Conservation (phyloP, 2,113 vertebrate genomes). For the Panthera uncia region DNA sequence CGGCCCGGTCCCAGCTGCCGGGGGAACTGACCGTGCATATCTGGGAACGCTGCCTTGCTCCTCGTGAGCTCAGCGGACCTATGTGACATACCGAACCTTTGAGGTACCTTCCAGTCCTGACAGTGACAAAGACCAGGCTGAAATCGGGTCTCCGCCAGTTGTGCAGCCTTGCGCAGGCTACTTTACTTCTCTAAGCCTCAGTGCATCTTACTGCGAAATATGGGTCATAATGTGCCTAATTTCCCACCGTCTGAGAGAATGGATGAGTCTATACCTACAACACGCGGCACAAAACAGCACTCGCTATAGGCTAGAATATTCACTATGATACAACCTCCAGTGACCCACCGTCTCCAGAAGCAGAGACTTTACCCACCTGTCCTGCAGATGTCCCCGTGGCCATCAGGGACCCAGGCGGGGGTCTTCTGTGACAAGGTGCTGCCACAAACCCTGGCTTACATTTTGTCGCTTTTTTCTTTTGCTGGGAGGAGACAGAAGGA, state of each 20-base stretch:
- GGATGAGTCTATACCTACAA: background rate
- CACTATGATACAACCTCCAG: too few species aligned
- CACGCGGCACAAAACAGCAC: slow-evolving; percentile 4
- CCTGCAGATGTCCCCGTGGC: background rate
- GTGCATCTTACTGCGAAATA: background rate
- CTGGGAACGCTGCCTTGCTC: background rate
- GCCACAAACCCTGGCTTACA: background rate
- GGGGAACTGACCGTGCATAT: too few species aligned
- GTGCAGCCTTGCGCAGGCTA: background rate
- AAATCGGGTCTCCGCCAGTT: background rate
- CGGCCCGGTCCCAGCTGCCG: background rate
- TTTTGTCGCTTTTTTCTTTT: background rate
- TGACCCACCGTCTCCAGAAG: background rate
- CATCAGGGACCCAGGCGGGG: too few species aligned
- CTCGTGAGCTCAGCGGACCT: background rate
- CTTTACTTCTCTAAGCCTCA: background rate
- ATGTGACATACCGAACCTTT: too few species aligned
- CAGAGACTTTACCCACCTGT: background rate
- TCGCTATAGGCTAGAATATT: background rate
- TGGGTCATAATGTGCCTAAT: background rate
- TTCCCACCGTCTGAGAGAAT: background rate
- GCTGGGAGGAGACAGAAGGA: background rate
- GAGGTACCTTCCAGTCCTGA: background rate
- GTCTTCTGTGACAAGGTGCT: background rate
- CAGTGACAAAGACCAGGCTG: background rate